These are phyloP conservation scores for Kryphioiulus occultus DNA, from an alignment of 2,888 invertebrate species.

Conservation along the genomic window DNA sequence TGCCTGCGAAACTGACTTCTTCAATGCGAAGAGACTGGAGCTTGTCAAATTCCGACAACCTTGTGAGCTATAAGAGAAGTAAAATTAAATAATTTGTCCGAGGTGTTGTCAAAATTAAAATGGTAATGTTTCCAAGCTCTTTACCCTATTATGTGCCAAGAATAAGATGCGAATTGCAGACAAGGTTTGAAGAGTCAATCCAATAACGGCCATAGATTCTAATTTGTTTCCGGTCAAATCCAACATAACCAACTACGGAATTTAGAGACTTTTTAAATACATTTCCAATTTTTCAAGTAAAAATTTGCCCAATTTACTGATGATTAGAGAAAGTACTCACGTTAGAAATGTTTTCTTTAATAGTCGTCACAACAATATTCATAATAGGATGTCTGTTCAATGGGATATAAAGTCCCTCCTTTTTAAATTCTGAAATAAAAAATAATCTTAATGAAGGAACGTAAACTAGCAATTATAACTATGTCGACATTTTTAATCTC, in stretches of 20 bases:
- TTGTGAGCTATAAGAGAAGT: conserved; percentile 55
- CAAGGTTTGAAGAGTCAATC: background rate
- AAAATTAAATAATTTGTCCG: background rate
- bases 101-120: background rate
- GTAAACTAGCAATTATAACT: background rate
- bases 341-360: conserved; percentile 20
- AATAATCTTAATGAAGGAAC: background rate
- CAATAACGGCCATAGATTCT: background rate
- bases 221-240: conserved; percentile 45
- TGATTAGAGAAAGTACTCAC: conserved; percentile 13
- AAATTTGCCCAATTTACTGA: too few species aligned
- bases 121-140: background rate
- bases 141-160: conserved; percentile 21
- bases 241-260: background rate
- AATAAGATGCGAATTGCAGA: background rate
- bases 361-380: background rate
- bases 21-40: conserved; percentile 75
- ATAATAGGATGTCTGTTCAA: background rate
- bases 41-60: conserved; percentile 66
- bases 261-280: background rate
- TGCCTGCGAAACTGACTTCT: conserved; percentile 80
- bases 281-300: too few species aligned
- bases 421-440: conserved; percentile 4
- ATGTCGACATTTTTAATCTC: background rate
- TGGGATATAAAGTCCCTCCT: background rate